Evolutionary conservation across 2,888 invertebrate genomes (phyloP).

Genomic region (Palloptera scutellata): DNA sequence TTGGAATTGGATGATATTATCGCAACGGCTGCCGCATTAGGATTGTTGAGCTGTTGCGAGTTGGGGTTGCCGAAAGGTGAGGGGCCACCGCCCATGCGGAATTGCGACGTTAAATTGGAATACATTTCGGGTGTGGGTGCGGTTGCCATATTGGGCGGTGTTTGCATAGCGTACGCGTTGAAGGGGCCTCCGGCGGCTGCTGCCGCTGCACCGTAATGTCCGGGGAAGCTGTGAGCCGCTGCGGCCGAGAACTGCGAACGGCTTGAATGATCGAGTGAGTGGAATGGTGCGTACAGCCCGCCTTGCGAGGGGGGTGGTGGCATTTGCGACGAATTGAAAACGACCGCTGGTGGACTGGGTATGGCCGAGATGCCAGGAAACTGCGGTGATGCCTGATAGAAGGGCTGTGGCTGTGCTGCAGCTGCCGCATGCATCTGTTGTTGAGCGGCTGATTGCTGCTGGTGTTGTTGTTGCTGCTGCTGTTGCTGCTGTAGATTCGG

Average conservation of each 20-base stretch:
- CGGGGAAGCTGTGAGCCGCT: constrained; percentile 61
- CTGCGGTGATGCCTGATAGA: constrained; percentile 74
- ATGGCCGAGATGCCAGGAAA: constrained; percentile 84
- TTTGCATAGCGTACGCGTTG: constrained; percentile 70
- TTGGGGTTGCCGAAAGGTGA: constrained; percentile 67
- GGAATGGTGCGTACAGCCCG: constrained; percentile 85
- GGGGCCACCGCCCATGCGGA: constrained; percentile 70
- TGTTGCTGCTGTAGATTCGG: constrained; percentile 79
- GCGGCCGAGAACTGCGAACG: constrained; percentile 76
- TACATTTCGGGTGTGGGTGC: constrained; percentile 76
- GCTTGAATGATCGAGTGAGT: constrained; percentile 71
- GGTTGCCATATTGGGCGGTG: constrained; percentile 64
- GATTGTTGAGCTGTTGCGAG: constrained; percentile 81
- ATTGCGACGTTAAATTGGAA: constrained; percentile 70
- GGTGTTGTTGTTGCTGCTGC: constrained; percentile 66
- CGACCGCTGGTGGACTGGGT: constrained; percentile 81
- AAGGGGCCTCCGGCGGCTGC: constrained; percentile 70
- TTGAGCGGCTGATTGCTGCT: constrained; percentile 64
- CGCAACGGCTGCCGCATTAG: constrained; percentile 75
- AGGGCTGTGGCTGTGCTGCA: constrained; percentile 62
- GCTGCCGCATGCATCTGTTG: constrained; percentile 63
- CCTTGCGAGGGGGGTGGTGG: constrained; percentile 73
- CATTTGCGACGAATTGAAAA: constrained; percentile 81
- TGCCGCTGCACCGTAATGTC: constrained; percentile 69
- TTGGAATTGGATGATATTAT: constrained; percentile 88